phyloP scores from a whole-genome alignment of 1,140 invertebrate genomes.

The Papilio polytes region DNA sequence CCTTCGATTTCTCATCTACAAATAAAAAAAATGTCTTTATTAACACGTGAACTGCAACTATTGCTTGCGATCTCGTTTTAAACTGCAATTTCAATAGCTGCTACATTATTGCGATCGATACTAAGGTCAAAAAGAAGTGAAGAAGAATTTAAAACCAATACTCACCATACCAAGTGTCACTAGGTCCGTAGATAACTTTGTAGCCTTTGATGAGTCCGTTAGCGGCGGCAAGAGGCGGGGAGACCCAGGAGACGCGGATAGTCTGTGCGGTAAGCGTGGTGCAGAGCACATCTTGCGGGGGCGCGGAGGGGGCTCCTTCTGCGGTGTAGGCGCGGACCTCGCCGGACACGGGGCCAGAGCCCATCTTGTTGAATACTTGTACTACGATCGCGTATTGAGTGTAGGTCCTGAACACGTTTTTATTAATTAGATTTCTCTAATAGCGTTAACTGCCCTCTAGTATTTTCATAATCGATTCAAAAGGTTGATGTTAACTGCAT shows the following conservation, averaged over 20 bases:
- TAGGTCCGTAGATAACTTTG: slow-evolving; percentile 97
- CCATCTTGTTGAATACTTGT: slow-evolving; percentile 97
- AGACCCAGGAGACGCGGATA: slow-evolving; percentile 96
- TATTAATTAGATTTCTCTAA: not conserved
- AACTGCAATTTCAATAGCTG: too few relatives aligned
- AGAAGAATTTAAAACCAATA: slow-evolving; percentile 56
- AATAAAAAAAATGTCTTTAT: slow-evolving; percentile 38
- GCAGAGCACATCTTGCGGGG: slow-evolving; percentile 95
- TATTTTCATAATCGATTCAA: not conserved
- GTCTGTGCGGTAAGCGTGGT: slow-evolving; percentile 96
- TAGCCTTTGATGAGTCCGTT: slow-evolving; percentile 98
- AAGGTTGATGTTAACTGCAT: not conserved
- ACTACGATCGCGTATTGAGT: slow-evolving; percentile 97
- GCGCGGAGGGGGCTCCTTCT: slow-evolving; percentile 96
- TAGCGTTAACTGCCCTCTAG: not conserved
- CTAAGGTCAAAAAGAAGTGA: not conserved
- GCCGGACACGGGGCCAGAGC: slow-evolving; percentile 94
- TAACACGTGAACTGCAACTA: too few relatives aligned
- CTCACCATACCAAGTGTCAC: slow-evolving; percentile 95
- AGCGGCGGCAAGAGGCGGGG: slow-evolving; percentile 93
- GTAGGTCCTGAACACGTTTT: slow-evolving; percentile 87
- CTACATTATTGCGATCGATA: too few relatives aligned
- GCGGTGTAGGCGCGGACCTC: slow-evolving; percentile 96
- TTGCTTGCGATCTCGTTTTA: too few relatives aligned
- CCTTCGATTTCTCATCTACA: slow-evolving; percentile 94